Percentiles rank a stretch among this genome's conserved stretches.
These are phyloP conservation scores for Stercorarius parasiticus DNA, from an alignment of 2,113 vertebrate genomes.

Conservation along the genomic window DNA sequence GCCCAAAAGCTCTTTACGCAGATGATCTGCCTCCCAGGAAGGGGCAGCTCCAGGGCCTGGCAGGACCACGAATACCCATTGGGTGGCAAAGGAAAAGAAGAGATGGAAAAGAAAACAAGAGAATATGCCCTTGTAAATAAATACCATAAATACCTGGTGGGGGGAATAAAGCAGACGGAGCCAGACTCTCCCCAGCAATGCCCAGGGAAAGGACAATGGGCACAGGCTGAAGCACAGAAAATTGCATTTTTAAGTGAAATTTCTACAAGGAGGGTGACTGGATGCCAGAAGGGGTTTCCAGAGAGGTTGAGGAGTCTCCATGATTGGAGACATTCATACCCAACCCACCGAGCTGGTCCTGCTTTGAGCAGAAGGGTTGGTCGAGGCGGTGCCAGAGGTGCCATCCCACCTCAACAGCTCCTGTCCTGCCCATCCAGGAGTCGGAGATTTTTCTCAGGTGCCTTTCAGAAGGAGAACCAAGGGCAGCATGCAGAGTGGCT, in stretches of 20 bases:
- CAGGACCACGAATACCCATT: rapidly evolving
- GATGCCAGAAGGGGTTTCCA: too few species aligned
- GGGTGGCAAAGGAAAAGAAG: neutral
- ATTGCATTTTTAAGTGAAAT: neutral
- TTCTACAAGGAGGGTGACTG: neutral
- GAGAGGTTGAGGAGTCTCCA: neutral
- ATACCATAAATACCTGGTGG: neutral
- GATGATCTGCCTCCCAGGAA: neutral
- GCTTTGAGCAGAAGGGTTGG: neutral
- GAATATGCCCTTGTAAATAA: neutral
- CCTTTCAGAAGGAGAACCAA: neutral
- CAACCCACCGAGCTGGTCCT: neutral
- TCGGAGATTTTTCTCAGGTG: neutral
- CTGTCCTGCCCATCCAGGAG: neutral
- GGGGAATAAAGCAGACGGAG: neutral
- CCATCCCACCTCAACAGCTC: neutral
- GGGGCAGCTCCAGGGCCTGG: neutral
- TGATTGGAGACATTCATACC: neutral
- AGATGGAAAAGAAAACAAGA: neutral
- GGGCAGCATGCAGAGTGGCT: neutral
- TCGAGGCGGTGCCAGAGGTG: neutral
- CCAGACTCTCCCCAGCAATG: neutral
- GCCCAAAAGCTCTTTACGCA: neutral
- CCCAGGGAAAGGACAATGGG: neutral
- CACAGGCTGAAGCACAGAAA: neutral